Base-by-base conservation (phyloP, 1,140 invertebrate genomes). In the Drosophila aff. region DNA sequence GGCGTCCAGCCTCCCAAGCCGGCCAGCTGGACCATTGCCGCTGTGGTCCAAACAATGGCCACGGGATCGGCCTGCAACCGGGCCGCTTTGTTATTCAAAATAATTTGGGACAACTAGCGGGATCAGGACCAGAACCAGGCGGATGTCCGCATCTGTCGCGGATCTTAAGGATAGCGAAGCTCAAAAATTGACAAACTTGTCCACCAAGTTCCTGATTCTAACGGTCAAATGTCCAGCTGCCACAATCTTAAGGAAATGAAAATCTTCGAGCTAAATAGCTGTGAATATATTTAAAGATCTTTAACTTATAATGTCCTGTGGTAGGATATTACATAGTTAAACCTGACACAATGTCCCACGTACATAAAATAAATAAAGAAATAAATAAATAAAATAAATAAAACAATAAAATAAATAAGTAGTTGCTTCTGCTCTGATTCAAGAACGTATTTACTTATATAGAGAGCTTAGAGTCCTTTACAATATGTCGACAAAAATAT, bases 11-110 rank as follows among this genome's bases (percentile, higher is more conserved):
- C 80, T 87, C 83, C 83, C 80, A 83, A 47, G 57, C n/a, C 40
- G 67, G 18, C 38, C 63, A 44, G 65, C 64, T 74, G 57, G 46
- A 55, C 78, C 43, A 40, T 47, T 18, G 58, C 28, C 41, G 36
- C 52, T 59, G 46, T 59, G 28, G 53, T 53, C 73, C 79, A 61
- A 36, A 49, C 49, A 60, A 64, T 66, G 38, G 55, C 21, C 58
- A 58, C 43, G 26, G 55, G 36, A 60, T 59, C 36, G 11, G 23
- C 41, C 46, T 33, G 23, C 40, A 52, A 44, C 46, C 33, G 59
- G 43, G 26, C 16, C 31, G 77, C 61, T 67, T 86, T 86, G 83
- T 89, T 77, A 86, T 86, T 87, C 68, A 87, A 82, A 87, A 80
- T 74, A 71, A 71, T 76, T 61, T 68, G 18, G 18, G 47, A 26